Conservation (phyloP, 2,797 vertebrate genomes). For the Sphaeramia orbicularis region DNA sequence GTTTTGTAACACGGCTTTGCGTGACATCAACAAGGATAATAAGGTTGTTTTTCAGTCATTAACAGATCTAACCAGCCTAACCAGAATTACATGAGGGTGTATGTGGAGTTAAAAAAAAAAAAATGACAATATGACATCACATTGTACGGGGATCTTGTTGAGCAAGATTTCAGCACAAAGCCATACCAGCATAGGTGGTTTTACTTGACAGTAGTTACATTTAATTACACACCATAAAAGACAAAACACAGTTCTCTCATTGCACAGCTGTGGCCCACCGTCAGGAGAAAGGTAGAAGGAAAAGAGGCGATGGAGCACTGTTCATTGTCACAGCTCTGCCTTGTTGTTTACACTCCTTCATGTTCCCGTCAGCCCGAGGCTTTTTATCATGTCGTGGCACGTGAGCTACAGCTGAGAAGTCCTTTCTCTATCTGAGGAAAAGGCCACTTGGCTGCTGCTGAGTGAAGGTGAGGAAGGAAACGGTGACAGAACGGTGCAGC, state of each 20-base stretch:
- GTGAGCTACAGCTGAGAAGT: slow-evolving; percentile 51
- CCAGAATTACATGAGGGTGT: slow-evolving; percentile 21
- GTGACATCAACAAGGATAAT: slow-evolving; percentile 44
- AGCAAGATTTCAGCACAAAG: slow-evolving; percentile 25
- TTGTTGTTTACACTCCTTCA: slow-evolving; percentile 68
- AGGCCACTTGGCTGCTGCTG: slow-evolving; percentile 39
- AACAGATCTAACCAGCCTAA: slow-evolving; percentile 39
- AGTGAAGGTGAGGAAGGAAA: slow-evolving; percentile 71
- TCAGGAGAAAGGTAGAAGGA: slow-evolving; percentile 45
- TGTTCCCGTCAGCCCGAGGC: slow-evolving; percentile 28
- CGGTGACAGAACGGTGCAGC: slow-evolving; percentile 46
- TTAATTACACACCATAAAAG: slow-evolving; percentile 38
- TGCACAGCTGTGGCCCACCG: slow-evolving; percentile 47
- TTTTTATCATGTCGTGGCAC: slow-evolving; percentile 59
- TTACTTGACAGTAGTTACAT: slow-evolving; percentile 4
- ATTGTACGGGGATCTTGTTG: background rate
- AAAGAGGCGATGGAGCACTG: slow-evolving; percentile 21
- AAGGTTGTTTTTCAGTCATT: slow-evolving; percentile 45
- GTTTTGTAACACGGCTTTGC: slow-evolving; percentile 6
- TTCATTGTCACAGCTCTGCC: slow-evolving; percentile 42
- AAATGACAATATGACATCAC: slow-evolving; percentile 19
- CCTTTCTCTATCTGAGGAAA: slow-evolving; percentile 64
- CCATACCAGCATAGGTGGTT: background rate
- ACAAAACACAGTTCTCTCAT: background rate
- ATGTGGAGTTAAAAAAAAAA: slow-evolving; percentile 14